Evolutionary conservation across 2,888 invertebrate genomes (phyloP).

Genomic region (Allolobophora icterica): DNA sequence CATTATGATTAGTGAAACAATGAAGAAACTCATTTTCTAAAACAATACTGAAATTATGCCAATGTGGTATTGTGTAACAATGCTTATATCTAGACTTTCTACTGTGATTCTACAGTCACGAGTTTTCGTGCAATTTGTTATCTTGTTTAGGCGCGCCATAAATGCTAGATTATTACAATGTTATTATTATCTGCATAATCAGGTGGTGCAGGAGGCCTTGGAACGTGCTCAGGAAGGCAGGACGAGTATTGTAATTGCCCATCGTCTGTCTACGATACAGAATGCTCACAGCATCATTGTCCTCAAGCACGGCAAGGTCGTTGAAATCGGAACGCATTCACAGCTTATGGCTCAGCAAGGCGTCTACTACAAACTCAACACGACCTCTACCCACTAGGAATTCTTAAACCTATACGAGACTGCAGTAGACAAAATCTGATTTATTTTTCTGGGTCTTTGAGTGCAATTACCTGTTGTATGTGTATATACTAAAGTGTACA

Average conservation of each 20-base stretch:
- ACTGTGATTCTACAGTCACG: too few species aligned
- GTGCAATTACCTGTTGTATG: neutral
- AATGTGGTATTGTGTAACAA: neutral
- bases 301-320: slow-evolving; percentile 50
- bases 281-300: slow-evolving; percentile 73
- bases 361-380: slow-evolving; percentile 30
- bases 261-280: slow-evolving; percentile 74
- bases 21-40: neutral
- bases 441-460: neutral
- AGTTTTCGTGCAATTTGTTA: too few species aligned
- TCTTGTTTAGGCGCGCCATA: too few species aligned
- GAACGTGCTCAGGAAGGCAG: slow-evolving; percentile 79
- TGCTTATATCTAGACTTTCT: too few species aligned
- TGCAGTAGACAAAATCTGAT: neutral
- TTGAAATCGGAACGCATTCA: slow-evolving; percentile 52
- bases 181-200: slow-evolving; percentile 56
- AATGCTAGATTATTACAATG: too few species aligned
- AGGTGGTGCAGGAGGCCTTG: slow-evolving; percentile 84
- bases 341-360: slow-evolving; percentile 41
- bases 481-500: neutral
- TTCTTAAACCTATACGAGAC: neutral
- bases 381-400: neutral
- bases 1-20: neutral
- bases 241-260: slow-evolving; percentile 86
- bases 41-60: too few species aligned